phyloP scores from a whole-genome alignment of 2,797 vertebrate species.

The Allobates femoralis region DNA sequence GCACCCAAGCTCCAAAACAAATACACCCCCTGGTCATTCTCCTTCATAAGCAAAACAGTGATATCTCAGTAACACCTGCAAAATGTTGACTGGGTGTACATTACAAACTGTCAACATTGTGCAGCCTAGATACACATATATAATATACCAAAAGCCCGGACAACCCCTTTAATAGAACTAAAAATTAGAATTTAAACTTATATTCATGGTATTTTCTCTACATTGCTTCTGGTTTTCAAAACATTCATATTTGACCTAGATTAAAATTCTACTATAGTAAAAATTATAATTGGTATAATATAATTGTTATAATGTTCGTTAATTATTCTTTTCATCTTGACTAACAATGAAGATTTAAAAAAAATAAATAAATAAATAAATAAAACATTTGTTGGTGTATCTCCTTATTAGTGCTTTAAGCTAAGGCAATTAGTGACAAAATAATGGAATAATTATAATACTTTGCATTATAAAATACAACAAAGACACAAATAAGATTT shows the following conservation, averaged over 20 bases:
- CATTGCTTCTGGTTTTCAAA: too few relatives aligned
- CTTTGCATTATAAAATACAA: background rate
- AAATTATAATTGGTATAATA: too few relatives aligned
- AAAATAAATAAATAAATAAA: background rate
- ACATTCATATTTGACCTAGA: background rate
- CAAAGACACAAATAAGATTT: slow-evolving; percentile 17
- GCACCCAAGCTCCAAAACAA: too few relatives aligned
- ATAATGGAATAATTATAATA: background rate
- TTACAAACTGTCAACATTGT: too few relatives aligned
- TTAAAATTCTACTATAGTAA: background rate
- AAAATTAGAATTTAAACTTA: background rate
- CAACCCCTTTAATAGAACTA: background rate
- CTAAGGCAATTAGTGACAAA: slow-evolving; percentile 23
- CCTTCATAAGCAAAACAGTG: too few relatives aligned
- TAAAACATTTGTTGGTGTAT: background rate
- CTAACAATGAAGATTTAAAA: background rate
- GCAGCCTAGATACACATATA: too few relatives aligned
- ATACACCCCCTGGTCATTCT: too few relatives aligned
- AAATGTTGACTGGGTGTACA: too few relatives aligned
- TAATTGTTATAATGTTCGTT: background rate
- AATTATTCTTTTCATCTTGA: slow-evolving; percentile 23
- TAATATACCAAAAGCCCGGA: too few relatives aligned
- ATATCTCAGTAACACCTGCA: too few relatives aligned
- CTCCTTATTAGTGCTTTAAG: background rate
- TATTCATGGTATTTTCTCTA: background rate